Evolutionary conservation across 2,888 invertebrate genomes (phyloP).

Genomic region (Macropis europaea): DNA sequence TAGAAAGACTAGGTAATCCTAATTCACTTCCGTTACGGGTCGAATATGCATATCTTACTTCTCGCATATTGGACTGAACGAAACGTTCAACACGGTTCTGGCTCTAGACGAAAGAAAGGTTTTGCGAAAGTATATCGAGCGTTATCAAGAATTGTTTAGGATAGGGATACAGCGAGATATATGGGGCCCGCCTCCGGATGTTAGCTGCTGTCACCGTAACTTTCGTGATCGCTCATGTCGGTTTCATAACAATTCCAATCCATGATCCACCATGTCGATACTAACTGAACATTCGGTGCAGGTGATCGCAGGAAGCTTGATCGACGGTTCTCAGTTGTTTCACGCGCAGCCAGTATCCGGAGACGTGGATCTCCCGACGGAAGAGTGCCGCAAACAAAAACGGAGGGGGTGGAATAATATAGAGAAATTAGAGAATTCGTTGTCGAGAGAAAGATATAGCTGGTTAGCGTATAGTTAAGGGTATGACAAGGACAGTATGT

Average conservation of each 20-base stretch:
- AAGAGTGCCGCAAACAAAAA: conserved; percentile 32
- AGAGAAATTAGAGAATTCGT: no score
- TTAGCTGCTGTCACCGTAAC: no score
- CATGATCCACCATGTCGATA: no score
- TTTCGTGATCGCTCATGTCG: no score
- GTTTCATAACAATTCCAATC: no score
- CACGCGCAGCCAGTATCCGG: conserved; percentile 2
- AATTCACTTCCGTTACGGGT: background rate
- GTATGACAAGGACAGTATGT: conserved; percentile 50
- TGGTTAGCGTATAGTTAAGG: conserved; percentile 41
- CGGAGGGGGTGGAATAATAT: no score
- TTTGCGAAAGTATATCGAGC: conserved; percentile 1
- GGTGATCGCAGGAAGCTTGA: no score
- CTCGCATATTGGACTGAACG: conserved; percentile 40
- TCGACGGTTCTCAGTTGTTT: background rate
- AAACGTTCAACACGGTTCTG: conserved; percentile 22
- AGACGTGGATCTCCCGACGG: conserved; percentile 22
- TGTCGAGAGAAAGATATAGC: conserved; percentile 34
- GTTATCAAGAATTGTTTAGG: no score
- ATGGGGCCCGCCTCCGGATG: conserved; percentile 18
- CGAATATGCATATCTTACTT: conserved; percentile 43
- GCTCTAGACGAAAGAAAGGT: background rate
- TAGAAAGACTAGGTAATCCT: conserved; percentile 89
- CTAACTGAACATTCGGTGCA: no score
- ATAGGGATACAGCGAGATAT: conserved; percentile 32